Base-by-base conservation (phyloP, 1,140 invertebrate genomes). In the Drosophila bifasciata region DNA sequence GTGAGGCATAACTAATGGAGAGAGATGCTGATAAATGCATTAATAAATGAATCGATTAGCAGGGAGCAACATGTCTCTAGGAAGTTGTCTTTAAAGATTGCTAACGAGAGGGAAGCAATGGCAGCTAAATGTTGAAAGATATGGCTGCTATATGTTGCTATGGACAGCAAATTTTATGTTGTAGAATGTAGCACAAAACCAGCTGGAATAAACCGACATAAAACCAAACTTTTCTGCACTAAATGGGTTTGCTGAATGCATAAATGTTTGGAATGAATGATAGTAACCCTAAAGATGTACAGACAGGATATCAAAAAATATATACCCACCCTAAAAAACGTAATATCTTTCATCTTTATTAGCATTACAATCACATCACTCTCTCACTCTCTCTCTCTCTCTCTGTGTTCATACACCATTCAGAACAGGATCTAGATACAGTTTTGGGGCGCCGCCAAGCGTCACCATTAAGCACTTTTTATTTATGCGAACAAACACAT, bases 1-100 rank as follows among this genome's bases (percentile, higher is more conserved):
- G 66, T 56, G 49, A 68, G 50, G 43, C 66, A 68, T 48, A 69
- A 68, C 50, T 7, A 68, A 67, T 68, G 49, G 36, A 28, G 52
- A 28, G 52, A 67, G 32, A 45, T 67, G 64, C 11, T 74, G 70
- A 74, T 74, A 56, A 51, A 74, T 74, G 70, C 70, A 74, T 51
- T 57, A 64, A 74, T 64, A 74, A 73, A 74, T 55, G 70, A 56
- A 63, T 64, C 51, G 50, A 55, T 74, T 74, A 64, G 60, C 51
- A 25, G 25, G 23, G 39, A 70, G 59, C 67, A 45, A 70, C 67
- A 45, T 13, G 15, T 48, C 43, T 36, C 7, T n/a, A 41, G 32
- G 43, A 28, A 56, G 16, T n/a, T 16, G 9, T 45, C 25, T 16
- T 19, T 21, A 45, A 17, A 32, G 52, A 58, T 50, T 39, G 32